Evolutionary conservation across 2,113 vertebrate genomes (phyloP).

Genomic region (Callithrix jacchus): DNA sequence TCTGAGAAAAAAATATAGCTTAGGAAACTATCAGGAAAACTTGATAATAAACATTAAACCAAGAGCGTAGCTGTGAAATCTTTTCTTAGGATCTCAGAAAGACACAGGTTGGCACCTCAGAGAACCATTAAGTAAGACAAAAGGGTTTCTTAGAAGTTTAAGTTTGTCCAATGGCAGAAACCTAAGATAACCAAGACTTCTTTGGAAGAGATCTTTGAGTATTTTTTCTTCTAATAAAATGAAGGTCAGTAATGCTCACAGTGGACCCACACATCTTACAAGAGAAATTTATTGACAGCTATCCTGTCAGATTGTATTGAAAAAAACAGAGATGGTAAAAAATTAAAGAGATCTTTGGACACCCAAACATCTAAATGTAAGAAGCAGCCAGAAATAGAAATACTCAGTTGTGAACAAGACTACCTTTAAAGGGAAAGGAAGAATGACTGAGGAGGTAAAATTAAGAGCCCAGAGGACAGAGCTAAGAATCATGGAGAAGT

Average conservation of each 20-base stretch:
- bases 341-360: not conserved
- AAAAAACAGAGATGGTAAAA: not conserved
- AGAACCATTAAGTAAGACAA: not conserved
- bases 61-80: not conserved
- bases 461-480: not conserved
- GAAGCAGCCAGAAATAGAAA: not conserved
- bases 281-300: not conserved
- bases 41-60: not conserved
- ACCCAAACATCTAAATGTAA: not conserved
- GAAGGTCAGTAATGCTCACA: not conserved
- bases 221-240: not conserved
- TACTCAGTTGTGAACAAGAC: not conserved
- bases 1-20: not conserved
- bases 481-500: not conserved
- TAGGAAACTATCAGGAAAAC: not conserved
- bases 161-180: not conserved
- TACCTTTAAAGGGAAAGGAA: not conserved
- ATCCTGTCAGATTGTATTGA: not conserved
- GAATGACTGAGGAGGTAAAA: not conserved
- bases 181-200: not conserved
- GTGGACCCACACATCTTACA: not conserved
- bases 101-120: not conserved
- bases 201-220: not conserved
- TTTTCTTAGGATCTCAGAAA: not conserved
- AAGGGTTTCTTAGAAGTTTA: not conserved